Base-by-base conservation (phyloP, 1,140 invertebrate species). In the Venustaconcha ellipsiformis region DNA sequence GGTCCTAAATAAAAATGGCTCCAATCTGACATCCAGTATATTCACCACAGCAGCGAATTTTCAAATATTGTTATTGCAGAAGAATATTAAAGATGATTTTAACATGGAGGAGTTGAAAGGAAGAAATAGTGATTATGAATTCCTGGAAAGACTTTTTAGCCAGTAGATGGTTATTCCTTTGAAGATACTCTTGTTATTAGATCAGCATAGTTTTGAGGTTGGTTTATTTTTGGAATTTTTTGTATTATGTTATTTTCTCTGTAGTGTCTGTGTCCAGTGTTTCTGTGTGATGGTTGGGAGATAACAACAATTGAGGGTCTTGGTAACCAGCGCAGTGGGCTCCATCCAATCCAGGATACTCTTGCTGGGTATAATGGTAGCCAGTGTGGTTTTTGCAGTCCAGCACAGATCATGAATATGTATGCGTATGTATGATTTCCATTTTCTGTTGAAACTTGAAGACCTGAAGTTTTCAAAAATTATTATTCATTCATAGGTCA, bases 301-400 rank as follows among this genome's bases (percentile, higher is more conserved):
- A 93, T 97, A 57, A 93, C 92, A 1, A 96, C 95, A 0, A 90
- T 95, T 15, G 95, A 96, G 88, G 94, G 94, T 11, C 87, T 96
- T 57, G 94, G 95, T 13, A 93, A 92, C 84, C 92, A 91, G 80
- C 89, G 90, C 70, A 90, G 67, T 13, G 83, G 85, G 1, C 70
- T 81, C 2, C 80, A 87, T 69, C 81, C 83, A 4, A 78, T 86
- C 66, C 83, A 87, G 73, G 71, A 80, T 64, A 63, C 80, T 12
- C 83, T 89, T 12, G 83, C 87, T 55, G 73, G 81, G 12, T 82
- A 87, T 65, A 83, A 89, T 79, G 88, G 88, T 1, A 80, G 86
- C 2, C 88, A 89, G 73, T 88, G 87, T 81, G 94, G 94, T 14
- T 96, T 95, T 74, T 88, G 87, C 76, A 88, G 83, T 66, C 82